Percentiles rank a stretch among this genome's conserved stretches.
Conservation (phyloP, 2,888 invertebrate species). For the Agonum fuliginosum region DNA sequence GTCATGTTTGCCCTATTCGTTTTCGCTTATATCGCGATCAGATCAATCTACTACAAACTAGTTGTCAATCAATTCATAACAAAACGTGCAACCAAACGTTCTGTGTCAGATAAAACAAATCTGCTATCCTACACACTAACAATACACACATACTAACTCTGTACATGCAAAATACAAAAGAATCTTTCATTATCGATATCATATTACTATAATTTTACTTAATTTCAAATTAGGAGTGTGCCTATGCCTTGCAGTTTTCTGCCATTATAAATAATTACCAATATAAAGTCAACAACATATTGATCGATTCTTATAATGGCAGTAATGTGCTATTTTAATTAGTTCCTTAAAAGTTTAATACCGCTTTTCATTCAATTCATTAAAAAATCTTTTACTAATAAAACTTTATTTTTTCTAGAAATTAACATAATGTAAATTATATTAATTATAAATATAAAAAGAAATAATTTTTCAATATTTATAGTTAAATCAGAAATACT, state of each 20-base stretch:
- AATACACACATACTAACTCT: background rate
- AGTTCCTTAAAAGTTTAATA: slow-evolving; percentile 32
- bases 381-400: slow-evolving; percentile 22
- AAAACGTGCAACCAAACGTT: slow-evolving; percentile 46
- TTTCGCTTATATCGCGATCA: slow-evolving; percentile 40
- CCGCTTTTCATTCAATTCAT: slow-evolving; percentile 30
- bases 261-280: slow-evolving; percentile 16
- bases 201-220: slow-evolving; percentile 6
- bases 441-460: too few species aligned
- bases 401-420: slow-evolving; percentile 1
- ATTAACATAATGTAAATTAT: slow-evolving; percentile 8
- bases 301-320: slow-evolving; percentile 10
- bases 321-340: slow-evolving; percentile 30
- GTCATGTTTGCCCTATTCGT: slow-evolving; percentile 36
- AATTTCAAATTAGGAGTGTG: background rate
- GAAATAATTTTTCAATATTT: too few species aligned
- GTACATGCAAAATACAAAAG: slow-evolving; percentile 7
- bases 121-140: background rate
- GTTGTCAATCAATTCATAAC: slow-evolving; percentile 50
- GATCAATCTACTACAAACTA: slow-evolving; percentile 44
- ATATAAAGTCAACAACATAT: slow-evolving; percentile 13
- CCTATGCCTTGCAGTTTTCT: background rate
- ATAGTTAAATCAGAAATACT: too few species aligned
- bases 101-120: slow-evolving; percentile 31
- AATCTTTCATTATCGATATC: slow-evolving; percentile 35